Conservation (phyloP, 2,888 invertebrate species). For the Nineta flava region DNA sequence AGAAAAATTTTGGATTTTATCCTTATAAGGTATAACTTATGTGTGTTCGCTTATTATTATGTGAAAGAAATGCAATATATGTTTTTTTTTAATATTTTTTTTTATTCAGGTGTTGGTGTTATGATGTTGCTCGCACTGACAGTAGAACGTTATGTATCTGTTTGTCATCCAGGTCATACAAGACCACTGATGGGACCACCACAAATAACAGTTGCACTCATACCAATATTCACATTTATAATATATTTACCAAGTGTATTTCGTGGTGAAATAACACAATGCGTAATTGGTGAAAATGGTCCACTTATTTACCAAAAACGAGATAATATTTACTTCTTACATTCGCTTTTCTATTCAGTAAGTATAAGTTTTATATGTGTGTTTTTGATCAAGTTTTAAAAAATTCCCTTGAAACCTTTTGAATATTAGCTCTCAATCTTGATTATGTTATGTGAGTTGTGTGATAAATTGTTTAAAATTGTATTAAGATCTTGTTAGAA, state of each 20-base stretch:
- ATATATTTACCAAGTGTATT: conserved; percentile 54
- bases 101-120: conserved; percentile 44
- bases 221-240: conserved; percentile 45
- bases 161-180: conserved; percentile 54
- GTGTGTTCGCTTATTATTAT: no score
- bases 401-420: no score
- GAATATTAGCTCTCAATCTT: no score
- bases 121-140: conserved; percentile 61
- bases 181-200: conserved; percentile 49
- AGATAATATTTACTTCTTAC: conserved; percentile 33
- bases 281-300: conserved; percentile 31
- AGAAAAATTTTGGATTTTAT: no score
- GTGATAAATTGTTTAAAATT: no score
- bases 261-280: conserved; percentile 40
- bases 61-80: no score
- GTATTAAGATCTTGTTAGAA: no score
- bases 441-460: no score
- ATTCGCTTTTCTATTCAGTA: conserved; percentile 35
- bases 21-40: no score
- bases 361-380: conserved; percentile 8
- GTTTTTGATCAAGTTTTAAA: neutral
- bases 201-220: conserved; percentile 41
- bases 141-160: conserved; percentile 56
- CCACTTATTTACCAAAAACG: conserved; percentile 38
- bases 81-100: neutral